Base-by-base conservation (phyloP, 2,113 vertebrate genomes). In the Percina caprodes region DNA sequence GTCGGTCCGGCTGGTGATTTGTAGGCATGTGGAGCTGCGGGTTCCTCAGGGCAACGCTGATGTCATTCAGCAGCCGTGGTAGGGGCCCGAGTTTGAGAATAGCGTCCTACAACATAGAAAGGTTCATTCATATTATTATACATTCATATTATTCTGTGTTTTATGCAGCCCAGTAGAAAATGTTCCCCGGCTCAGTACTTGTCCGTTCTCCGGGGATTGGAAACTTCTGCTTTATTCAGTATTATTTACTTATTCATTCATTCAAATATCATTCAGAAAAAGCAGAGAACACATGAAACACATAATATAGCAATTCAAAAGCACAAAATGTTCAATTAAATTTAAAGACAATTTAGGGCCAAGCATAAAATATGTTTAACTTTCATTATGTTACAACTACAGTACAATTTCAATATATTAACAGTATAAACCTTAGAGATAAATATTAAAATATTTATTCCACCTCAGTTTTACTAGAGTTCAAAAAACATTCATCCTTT, bases 21-120 rank as follows among this genome's bases (percentile, higher is more conserved):
- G 97, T 96, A 71, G 98, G 96, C 75, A 97, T 96, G 90, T 99
- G 97, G 79, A 99, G 96, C 94, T 99, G 97, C 0, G 98, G 98
- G 93, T 98, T 99, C 87, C 97, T 95, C 92, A 99, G 94, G 30
- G 98, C 97, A 3, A 98, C 96, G 49, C 97, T 99, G 92, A 99
- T 99, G 94, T 99, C 98, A 0, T 97, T 99, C 86, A 99, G 95
- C 86, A 99, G 94, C 75, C 97, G 95, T 1, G 98, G 97, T 70
- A 99, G 92, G 0, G 98, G 97, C 19, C 98, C 98, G 77, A 99
- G 94, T 94, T 99, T 99, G 69, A 99, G 92, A 58, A 99, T 97
- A 11, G 98, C 98, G 79, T 99, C 98, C 98, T 99, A 84, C 14
- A 77, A 33, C 1, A 77, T 0, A 3, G 26, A 79, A 51, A 74